A percentile compares a stretch with the other conserved stretches of the same genome.
Evolutionary conservation across 2,113 vertebrate genomes (phyloP).

Genomic region (Bubo scandiacus): DNA sequence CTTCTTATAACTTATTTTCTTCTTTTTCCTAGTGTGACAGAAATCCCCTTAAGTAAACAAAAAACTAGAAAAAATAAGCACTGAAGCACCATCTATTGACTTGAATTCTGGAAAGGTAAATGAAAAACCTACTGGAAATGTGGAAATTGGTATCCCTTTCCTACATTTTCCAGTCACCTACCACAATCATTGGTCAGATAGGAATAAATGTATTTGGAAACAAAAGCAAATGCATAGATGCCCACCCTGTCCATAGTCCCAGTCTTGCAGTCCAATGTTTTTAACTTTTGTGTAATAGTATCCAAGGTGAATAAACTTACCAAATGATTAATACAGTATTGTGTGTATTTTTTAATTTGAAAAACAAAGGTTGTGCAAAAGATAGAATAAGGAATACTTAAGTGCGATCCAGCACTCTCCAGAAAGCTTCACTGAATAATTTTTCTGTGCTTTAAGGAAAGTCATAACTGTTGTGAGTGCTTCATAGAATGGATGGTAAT

Average conservation of each 20-base stretch:
- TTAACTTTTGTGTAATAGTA: not conserved
- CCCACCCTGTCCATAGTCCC: not conserved
- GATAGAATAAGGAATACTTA: not conserved
- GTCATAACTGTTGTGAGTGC: not conserved
- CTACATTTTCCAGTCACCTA: too few relatives aligned
- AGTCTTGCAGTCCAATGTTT: not conserved
- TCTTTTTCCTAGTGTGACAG: too few relatives aligned
- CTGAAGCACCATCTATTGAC: too few relatives aligned
- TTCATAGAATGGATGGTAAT: not conserved
- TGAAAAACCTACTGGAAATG: too few relatives aligned
- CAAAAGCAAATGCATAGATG: not conserved
- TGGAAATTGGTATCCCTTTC: too few relatives aligned
- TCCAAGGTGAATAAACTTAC: not conserved
- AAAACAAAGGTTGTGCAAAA: not conserved
- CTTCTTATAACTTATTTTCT: too few relatives aligned
- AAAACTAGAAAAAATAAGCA: too few relatives aligned
- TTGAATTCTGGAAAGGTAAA: too few relatives aligned
- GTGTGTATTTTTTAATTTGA: not conserved
- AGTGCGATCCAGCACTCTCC: not conserved
- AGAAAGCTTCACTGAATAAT: not conserved
- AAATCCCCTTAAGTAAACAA: too few relatives aligned
- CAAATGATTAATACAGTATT: rapidly evolving
- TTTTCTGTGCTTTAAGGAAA: not conserved
- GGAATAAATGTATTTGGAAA: not conserved
- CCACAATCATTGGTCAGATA: too few relatives aligned